Conservation (phyloP, 1,140 invertebrate species). For the Drosophila pachea region DNA sequence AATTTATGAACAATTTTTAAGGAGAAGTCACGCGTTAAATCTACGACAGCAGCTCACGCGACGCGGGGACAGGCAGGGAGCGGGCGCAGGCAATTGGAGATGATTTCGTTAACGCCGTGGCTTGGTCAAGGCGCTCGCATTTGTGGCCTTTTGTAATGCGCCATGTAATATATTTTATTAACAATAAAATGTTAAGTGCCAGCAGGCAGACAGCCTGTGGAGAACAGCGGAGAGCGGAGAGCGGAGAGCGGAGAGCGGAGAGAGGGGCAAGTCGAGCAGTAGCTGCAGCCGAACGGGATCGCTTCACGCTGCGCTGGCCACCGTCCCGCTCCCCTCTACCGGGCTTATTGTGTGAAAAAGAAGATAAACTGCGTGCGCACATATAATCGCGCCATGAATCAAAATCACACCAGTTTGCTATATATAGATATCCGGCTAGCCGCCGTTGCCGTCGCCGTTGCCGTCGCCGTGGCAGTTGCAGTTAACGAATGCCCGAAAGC, state of each 20-base stretch:
- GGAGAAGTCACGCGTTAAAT: constrained; percentile 73
- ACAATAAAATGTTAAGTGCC: constrained; percentile 77
- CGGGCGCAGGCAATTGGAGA: constrained; percentile 46
- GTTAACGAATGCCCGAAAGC: constrained; percentile 54
- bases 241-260: background rate
- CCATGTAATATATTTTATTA: constrained; percentile 76
- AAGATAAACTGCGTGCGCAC: constrained; percentile 76
- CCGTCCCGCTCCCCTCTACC: background rate
- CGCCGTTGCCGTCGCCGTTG: constrained; percentile 1
- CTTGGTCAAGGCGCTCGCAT: constrained; percentile 37
- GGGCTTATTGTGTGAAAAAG: constrained; percentile 57
- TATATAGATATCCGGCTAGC: constrained; percentile 75
- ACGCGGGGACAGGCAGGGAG: constrained; percentile 21
- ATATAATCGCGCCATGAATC: constrained; percentile 76
- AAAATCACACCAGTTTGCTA: constrained; percentile 75
- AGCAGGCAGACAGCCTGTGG: too few relatives aligned
- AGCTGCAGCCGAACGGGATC: constrained; percentile 18
- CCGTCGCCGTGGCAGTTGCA: constrained; percentile 11
- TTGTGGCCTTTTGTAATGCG: constrained; percentile 73
- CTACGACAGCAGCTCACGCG: constrained; percentile 74
- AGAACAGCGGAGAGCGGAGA: too few relatives aligned
- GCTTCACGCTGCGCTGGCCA: constrained; percentile 32
- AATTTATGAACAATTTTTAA: constrained; percentile 75
- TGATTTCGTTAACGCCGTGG: constrained; percentile 69
- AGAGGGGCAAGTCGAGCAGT: background rate